These are phyloP conservation scores for Leptestheria dahalacensis DNA, from an alignment of 1,140 invertebrate genomes.

Conservation along the genomic window DNA sequence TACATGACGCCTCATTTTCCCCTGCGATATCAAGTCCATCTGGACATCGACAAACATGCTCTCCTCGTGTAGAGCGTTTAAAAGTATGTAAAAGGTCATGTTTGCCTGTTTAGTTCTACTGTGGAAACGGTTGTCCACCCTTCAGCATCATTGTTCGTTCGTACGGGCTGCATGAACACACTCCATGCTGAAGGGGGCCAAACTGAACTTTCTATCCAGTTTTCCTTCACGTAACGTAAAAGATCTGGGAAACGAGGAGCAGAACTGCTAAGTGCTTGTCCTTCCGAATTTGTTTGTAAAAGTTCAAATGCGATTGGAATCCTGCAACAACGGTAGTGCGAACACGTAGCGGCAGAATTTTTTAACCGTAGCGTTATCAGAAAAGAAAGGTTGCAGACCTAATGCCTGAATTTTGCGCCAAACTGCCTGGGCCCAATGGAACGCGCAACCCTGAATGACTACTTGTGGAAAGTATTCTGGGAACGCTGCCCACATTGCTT, in stretches of 20 bases:
- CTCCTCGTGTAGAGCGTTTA: neutral
- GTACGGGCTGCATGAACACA: neutral
- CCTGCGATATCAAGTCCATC: neutral
- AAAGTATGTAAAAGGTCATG: neutral
- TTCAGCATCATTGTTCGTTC: slow-evolving; percentile 1
- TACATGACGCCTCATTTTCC: neutral
- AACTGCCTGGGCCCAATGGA: neutral
- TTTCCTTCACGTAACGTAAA: neutral
- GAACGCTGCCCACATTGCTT: neutral
- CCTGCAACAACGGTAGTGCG: neutral
- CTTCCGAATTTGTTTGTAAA: neutral
- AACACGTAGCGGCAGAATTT: neutral
- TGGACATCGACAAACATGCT: neutral
- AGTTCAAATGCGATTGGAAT: neutral
- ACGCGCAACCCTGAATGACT: neutral
- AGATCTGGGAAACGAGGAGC: neutral
- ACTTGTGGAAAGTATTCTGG: neutral
- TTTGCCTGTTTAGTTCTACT: neutral
- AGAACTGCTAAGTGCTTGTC: neutral
- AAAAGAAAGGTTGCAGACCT: neutral
- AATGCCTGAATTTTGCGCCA: neutral
- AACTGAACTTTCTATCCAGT: neutral
- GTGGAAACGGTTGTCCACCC: neutral
- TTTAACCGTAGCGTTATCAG: neutral
- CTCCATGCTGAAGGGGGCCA: neutral